Base-by-base conservation (phyloP, 2,888 invertebrate species). In the Synanthedon myopaeformis region DNA sequence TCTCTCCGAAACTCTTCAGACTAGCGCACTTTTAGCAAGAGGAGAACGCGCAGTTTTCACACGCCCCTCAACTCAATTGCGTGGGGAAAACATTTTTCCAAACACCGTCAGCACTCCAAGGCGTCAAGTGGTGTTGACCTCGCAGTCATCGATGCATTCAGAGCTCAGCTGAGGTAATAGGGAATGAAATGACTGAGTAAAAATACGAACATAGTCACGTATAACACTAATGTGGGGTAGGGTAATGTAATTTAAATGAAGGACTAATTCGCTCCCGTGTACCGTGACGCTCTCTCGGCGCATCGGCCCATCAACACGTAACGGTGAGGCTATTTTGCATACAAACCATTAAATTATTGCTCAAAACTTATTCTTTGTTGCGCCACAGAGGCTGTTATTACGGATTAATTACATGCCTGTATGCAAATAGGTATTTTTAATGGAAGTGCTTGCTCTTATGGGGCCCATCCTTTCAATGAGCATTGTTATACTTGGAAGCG, bases 321-420 rank as follows among this genome's bases (percentile, higher is more conserved):
- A 85, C 87, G 82, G 85, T 76, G 74, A 66, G 71, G 74, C 82
- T 85, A 83, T 86, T 87, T 87, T 87, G 85, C 86, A 86, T 87
- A 86, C 83, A 82, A 81, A 80, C 85, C 84, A 86, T 87, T 84
- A 85, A 82, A 85, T 87, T 85, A 87, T 85, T 87, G 82, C 85
- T 85, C 77, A 84, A 86, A 86, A 86, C 80, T 84, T 81, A 87
- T 85, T 86, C 86, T 83, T 79, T 83, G 85, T 85, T 86, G 79
- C 86, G 71, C 81, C 79, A 84, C 81, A 74, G 79, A 82, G 79
- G 76, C 79, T 79, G 81, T 79, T 84, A 85, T 87, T 85, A 86
- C 73, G 70, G 78, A 77, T 82, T 87, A 87, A 86, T 87, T 85
- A 79, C 75, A 84, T 75, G 72, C 72, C 76, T 71, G 80, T 82